Conservation (phyloP, 1,140 invertebrate species). For the Lanistes nyassanus region DNA sequence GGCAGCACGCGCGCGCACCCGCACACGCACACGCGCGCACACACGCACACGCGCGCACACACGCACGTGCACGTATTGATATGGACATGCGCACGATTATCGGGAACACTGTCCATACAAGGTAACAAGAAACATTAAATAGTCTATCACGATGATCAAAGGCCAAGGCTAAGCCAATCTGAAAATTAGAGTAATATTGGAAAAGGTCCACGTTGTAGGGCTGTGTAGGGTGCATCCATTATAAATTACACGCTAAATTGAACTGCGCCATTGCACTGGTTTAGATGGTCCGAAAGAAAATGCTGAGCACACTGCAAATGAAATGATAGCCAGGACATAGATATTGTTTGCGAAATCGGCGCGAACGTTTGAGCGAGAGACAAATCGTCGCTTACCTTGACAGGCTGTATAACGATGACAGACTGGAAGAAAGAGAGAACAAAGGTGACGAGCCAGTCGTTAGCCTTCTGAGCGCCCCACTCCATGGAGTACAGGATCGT, state of each 20-base stretch:
- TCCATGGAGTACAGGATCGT: conserved; percentile 66
- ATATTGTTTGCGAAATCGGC: not conserved
- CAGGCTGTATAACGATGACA: conserved; percentile 64
- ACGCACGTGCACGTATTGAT: not conserved
- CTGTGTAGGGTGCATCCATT: not conserved
- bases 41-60: conserved; percentile 5
- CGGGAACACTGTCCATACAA: not conserved
- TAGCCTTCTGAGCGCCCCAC: conserved; percentile 65
- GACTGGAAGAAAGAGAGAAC: conserved; percentile 66
- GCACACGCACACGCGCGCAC: conserved; percentile 2
- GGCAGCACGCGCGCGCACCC: not conserved
- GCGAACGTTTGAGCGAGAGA: not conserved
- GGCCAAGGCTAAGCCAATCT: too few species aligned
- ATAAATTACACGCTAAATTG: too few species aligned
- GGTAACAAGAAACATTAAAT: too few species aligned
- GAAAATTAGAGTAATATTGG: not conserved
- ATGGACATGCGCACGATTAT: not conserved
- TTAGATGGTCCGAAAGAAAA: too few species aligned
- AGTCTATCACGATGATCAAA: too few species aligned
- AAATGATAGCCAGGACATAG: not conserved
- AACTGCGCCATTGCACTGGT: too few species aligned
- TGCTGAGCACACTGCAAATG: too few species aligned
- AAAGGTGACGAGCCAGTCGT: conserved; percentile 66
- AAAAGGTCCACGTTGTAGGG: not conserved
- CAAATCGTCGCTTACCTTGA: conserved; percentile 53